Evolutionary conservation across 2,797 vertebrate species (phyloP), one percentile per base, ranked within the genome.

Genomic region (Podargus strigoides): DNA sequence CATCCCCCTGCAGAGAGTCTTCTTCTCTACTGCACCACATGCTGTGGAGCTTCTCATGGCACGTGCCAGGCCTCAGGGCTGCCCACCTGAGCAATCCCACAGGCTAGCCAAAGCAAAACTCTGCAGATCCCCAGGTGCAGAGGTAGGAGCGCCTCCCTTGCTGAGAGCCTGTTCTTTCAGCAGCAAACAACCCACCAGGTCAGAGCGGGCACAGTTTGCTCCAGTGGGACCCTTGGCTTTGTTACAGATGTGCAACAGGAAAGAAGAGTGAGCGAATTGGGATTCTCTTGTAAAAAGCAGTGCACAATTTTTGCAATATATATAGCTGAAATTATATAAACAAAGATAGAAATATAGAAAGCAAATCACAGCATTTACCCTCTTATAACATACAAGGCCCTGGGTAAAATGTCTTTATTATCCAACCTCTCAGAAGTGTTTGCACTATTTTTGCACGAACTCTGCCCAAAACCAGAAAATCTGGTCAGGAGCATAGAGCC

Each of bases 171-270:
- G 6, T 14, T 37, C 24, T 68, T 44, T 56, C 39, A 67, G 47
- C 56, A 49, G 44, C 34, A 64, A 80, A 66, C 26, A 76, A 7
- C 13, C 34, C 1, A 3, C 16, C 41, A 55, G 14, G 13, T 24
- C 28, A 52, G 21, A 85, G 34, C 0, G 0, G 21, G 28, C 49
- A 60, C 0, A 0, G 58, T 56, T 78, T 72, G 53, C 44, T 49
- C 19, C 2, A 1, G 13, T 58, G 19, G 42, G 73, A 80, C 12
- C 18, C 32, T 77, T 28, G 69, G 42, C 64, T 89, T 87, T 75
- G 37, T 68, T 69, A 79, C 7, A 59, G 64, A 42, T 14, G 13
- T 37, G 10, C 21, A 42, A 32, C 41, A 30, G 36, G 28, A 94
- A 85, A 89, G 37, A 87, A 60, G 63, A 87, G 5, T 22, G 37